Evolutionary conservation across 2,797 vertebrate species (phyloP).

Genomic region (Pangasius sanitwongsei): DNA sequence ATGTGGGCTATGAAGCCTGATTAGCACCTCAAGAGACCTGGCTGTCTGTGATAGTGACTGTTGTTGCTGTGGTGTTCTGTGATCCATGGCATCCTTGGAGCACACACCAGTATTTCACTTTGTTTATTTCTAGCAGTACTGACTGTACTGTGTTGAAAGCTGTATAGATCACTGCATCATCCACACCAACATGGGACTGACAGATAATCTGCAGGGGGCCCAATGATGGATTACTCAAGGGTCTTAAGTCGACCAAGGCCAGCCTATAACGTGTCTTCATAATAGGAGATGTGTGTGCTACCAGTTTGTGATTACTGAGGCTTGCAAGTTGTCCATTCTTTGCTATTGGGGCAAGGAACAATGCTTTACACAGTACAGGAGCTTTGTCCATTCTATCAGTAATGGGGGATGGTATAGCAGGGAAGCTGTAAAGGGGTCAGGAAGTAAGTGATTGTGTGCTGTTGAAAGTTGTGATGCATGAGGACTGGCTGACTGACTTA

Average conservation of each 20-base stretch:
- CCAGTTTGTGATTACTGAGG: neutral
- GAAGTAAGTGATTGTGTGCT: neutral
- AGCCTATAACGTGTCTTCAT: neutral
- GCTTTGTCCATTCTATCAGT: neutral
- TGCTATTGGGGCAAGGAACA: neutral
- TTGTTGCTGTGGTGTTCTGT: neutral
- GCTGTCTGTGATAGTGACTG: neutral
- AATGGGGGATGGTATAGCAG: neutral
- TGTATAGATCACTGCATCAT: conserved; percentile 10
- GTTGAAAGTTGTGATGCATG: neutral
- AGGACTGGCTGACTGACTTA: neutral
- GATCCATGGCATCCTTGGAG: neutral
- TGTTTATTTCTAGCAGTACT: neutral
- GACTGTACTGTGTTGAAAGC: neutral
- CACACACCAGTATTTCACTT: neutral
- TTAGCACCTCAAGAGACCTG: neutral
- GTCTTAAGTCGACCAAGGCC: neutral
- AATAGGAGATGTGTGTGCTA: neutral
- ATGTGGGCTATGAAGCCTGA: too few species aligned
- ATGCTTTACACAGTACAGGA: neutral
- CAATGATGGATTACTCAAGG: conserved; percentile 4
- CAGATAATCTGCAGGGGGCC: neutral
- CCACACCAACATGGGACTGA: neutral
- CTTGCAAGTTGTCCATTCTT: conserved; percentile 1
- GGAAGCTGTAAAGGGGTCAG: neutral